These are phyloP conservation scores for Lepus townsendii DNA, from an alignment of 2,797 vertebrate genomes.

Conservation along the genomic window DNA sequence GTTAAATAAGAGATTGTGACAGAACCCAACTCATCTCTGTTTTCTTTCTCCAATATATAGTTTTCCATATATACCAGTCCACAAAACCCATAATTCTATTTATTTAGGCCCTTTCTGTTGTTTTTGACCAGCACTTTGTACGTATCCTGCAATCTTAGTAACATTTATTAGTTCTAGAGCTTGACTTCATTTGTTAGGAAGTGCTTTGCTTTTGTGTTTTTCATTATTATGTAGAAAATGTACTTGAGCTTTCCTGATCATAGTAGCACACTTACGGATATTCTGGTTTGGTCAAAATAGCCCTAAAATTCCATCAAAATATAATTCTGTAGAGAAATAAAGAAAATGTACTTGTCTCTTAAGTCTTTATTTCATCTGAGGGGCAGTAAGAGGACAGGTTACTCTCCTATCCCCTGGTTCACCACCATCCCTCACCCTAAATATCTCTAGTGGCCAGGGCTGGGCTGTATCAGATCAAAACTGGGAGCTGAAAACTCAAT, in stretches of 20 bases:
- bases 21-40: neutral
- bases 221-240: constrained; percentile 37
- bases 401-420: too few species aligned
- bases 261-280: neutral
- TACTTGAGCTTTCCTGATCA: neutral
- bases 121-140: neutral
- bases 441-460: too few species aligned
- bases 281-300: neutral
- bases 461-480: too few species aligned
- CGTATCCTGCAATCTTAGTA: neutral
- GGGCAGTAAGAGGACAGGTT: too few species aligned
- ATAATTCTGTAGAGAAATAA: constrained; percentile 13
- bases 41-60: neutral
- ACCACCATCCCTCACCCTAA: too few species aligned
- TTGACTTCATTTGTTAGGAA: neutral
- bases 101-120: neutral
- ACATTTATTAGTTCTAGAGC: neutral
- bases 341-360: constrained; percentile 46
- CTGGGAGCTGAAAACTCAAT: too few species aligned
- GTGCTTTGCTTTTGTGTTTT: neutral
- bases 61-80: neutral
- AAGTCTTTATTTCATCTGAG: neutral
- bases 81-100: neutral
- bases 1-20: neutral
- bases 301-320: neutral